A percentile compares a stretch with the other conserved stretches of the same genome.
Conservation (phyloP, 2,113 vertebrate species). For the Mystacornis crossleyi region DNA sequence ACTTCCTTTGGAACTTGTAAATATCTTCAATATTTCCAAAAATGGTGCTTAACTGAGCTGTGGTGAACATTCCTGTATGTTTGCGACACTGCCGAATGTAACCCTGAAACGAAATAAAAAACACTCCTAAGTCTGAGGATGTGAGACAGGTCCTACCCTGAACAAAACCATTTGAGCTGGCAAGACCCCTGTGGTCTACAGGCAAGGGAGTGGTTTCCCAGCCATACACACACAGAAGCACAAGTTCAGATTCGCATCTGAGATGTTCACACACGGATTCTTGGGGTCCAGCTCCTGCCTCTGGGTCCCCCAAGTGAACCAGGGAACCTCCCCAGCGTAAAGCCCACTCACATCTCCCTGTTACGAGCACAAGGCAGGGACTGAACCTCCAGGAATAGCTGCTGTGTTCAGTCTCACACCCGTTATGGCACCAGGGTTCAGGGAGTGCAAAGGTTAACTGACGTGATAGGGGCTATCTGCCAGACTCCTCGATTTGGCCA, state of each 20-base stretch:
- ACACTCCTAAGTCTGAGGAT: not conserved
- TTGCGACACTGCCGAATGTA: conserved; percentile 97
- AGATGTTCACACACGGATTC: not conserved
- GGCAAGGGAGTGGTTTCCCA: not conserved
- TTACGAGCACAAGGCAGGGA: accelerated
- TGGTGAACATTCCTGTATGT: conserved; percentile 92
- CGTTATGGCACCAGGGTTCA: accelerated
- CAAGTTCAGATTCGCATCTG: not conserved
- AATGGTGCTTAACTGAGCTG: conserved; percentile 88
- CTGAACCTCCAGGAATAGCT: not conserved
- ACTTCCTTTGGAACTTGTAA: conserved; percentile 96
- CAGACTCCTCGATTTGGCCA: not conserved
- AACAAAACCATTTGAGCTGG: not conserved
- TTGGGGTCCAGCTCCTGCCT: not conserved
- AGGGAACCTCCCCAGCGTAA: not conserved
- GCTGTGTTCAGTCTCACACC: not conserved
- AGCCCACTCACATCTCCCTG: accelerated
- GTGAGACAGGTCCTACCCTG: not conserved
- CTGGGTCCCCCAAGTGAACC: not conserved
- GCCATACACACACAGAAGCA: not conserved
- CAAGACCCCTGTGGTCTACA: not conserved
- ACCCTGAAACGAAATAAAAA: conserved; percentile 76
- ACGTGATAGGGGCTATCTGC: not conserved
- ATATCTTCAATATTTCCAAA: conserved; percentile 99
- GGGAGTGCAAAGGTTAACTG: not conserved